A percentile compares a stretch with the other conserved stretches of the same genome.
These are phyloP conservation scores for Ochlodes sylvanus DNA, from an alignment of 2,888 invertebrate genomes.

Conservation along the genomic window DNA sequence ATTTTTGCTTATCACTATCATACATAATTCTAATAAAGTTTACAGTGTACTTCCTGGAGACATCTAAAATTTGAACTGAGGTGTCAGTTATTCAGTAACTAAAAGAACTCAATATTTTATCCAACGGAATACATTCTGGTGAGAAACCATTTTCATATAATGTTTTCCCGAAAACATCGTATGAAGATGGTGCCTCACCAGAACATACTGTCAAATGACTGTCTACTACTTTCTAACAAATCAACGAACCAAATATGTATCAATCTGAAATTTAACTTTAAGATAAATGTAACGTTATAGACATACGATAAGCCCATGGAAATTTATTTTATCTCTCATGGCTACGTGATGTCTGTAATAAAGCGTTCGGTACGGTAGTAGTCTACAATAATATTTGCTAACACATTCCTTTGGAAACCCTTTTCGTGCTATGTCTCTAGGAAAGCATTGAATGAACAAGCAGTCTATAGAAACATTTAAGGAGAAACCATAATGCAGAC, in stretches of 20 bases:
- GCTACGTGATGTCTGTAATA: background rate
- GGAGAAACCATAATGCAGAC: background rate
- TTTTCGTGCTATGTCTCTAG: background rate
- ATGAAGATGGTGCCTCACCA: background rate
- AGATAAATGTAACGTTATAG: background rate
- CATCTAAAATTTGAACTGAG: no score
- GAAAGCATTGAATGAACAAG: background rate
- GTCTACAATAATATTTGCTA: background rate
- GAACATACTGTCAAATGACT: background rate
- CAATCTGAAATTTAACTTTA: no score
- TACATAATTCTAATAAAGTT: no score
- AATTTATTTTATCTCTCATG: background rate
- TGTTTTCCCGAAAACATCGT: conserved; percentile 4
- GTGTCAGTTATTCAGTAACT: no score
- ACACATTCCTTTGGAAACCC: background rate
- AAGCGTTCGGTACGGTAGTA: background rate
- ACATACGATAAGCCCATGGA: background rate
- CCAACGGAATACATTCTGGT: conserved; percentile 1
- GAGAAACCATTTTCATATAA: conserved; percentile 4
- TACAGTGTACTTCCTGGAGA: no score
- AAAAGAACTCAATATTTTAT: background rate
- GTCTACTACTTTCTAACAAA: background rate
- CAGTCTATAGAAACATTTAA: background rate
- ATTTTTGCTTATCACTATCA: no score
- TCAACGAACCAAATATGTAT: no score